These are phyloP conservation scores for Oophaga sylvatica DNA, from an alignment of 2,797 vertebrate species.

Conservation along the genomic window DNA sequence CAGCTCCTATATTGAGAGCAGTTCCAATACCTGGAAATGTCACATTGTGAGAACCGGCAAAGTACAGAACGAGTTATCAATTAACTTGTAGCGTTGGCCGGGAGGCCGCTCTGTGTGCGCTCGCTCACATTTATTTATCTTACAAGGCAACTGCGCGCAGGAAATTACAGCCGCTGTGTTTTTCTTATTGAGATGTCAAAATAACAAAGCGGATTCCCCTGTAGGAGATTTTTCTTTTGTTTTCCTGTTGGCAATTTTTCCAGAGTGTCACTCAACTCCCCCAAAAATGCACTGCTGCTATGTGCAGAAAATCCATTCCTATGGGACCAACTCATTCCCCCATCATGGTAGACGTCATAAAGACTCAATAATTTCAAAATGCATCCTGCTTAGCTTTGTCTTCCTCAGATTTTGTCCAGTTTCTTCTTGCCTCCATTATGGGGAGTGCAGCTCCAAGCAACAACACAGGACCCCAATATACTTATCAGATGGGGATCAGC, in stretches of 20 bases:
- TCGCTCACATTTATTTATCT: conserved; percentile 28
- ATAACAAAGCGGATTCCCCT: conserved; percentile 30
- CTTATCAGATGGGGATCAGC: neutral
- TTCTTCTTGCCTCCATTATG: too few species aligned
- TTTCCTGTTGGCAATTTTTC: neutral
- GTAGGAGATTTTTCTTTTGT: neutral
- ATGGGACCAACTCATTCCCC: neutral
- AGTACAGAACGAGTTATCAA: neutral
- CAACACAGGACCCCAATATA: neutral
- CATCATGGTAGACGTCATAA: neutral
- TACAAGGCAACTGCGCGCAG: conserved; percentile 24
- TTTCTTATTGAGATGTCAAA: conserved; percentile 48
- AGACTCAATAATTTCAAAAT: too few species aligned
- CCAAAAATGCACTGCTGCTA: neutral
- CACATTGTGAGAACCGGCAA: neutral
- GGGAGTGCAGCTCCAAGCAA: too few species aligned
- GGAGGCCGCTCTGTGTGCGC: neutral
- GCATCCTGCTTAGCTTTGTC: too few species aligned
- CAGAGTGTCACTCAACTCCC: neutral
- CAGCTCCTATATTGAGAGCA: neutral
- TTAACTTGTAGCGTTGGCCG: conserved; percentile 2
- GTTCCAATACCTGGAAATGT: conserved; percentile 8
- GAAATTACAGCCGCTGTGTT: conserved; percentile 26
- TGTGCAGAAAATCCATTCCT: neutral
- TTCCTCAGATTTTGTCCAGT: too few species aligned